Evolutionary conservation across 2,797 vertebrate genomes (phyloP), one percentile per base, ranked within the genome.

Genomic region (Avahi laniger): DNA sequence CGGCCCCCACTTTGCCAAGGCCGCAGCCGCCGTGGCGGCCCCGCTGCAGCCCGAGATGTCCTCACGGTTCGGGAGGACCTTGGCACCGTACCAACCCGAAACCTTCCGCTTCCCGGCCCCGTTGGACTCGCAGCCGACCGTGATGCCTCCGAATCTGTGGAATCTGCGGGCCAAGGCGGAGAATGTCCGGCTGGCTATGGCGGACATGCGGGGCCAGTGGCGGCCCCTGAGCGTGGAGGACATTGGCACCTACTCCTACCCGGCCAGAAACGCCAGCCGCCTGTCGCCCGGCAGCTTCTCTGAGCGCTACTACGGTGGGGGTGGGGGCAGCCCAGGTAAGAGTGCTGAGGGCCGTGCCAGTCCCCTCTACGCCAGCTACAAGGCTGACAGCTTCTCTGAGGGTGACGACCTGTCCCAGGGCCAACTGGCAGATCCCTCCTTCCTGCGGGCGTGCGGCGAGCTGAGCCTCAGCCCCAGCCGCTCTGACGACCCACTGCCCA

Each of bases 201-300:
- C 99, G 4, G 99, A 99, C 70, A 96, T 98, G 13, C 99, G 98
- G 0, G 98, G 98, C 61, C 98, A 98, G n/a, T 99, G 99, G 99
- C 99, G 99, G 75, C 99, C 99, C 43, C 97, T 99, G 92, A 99
- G 99, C 0, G 99, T 99, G 79, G 99, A 99, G 90, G 99, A 99
- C 96, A 98, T 99, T 24, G 99, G 99, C 91, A 98, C 99, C 0
- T 99, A 99, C 97, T 98, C 99, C 79, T 99, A 99, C 97, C 95
- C 94, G 0, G 98, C 98, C 52, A 43, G 99, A 70, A 98, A 99
- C 26, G 72, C 99, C 14, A 98, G 98, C 52, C 99, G 98, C 98
- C 59, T 99, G 54, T 4, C 99, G 0, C 99, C 99, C 5, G 99
- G 99, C 97, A 99, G 99, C 94, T 99, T 99, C 98, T 99, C 99